Conservation (phyloP, 2,888 invertebrate species). For the Stratiomys singularior region DNA sequence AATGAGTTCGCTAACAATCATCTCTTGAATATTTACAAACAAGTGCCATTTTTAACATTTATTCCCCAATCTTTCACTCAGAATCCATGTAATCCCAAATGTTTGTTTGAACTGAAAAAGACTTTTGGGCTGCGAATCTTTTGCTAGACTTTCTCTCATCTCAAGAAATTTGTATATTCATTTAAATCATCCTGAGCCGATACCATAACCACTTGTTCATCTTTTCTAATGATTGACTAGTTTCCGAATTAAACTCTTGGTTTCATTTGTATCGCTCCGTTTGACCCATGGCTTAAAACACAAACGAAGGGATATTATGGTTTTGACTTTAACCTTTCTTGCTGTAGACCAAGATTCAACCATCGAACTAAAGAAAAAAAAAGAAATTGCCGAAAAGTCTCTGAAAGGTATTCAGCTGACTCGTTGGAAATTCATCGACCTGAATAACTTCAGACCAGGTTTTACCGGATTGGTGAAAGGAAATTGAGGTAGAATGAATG, state of each 20-base stretch:
- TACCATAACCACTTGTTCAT: not conserved
- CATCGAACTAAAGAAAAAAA: constrained; percentile 34
- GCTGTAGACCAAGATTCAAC: not conserved
- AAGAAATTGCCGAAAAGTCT: constrained; percentile 37
- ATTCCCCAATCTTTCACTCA: too few species aligned
- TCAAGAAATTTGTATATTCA: too few species aligned
- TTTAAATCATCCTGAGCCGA: too few species aligned
- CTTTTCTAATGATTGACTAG: not conserved
- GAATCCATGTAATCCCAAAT: too few species aligned
- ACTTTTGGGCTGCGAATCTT: too few species aligned
- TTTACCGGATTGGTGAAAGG: constrained; percentile 18
- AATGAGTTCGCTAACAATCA: too few species aligned
- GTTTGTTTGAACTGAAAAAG: too few species aligned
- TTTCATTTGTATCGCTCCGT: constrained; percentile 3
- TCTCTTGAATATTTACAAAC: too few species aligned
- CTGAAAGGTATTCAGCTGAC: constrained; percentile 39
- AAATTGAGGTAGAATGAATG: constrained; percentile 26
- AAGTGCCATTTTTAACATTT: too few species aligned
- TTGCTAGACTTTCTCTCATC: too few species aligned
- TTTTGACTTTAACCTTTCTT: constrained; percentile 23
- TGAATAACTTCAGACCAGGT: constrained; percentile 38
- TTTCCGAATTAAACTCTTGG: not conserved
- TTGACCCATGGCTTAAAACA: not conserved
- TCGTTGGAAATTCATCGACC: constrained; percentile 44
- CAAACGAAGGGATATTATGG: constrained; percentile 30